These are phyloP conservation scores for Drosophila virilis DNA, from an alignment of 1,140 invertebrate genomes.

Conservation along the genomic window DNA sequence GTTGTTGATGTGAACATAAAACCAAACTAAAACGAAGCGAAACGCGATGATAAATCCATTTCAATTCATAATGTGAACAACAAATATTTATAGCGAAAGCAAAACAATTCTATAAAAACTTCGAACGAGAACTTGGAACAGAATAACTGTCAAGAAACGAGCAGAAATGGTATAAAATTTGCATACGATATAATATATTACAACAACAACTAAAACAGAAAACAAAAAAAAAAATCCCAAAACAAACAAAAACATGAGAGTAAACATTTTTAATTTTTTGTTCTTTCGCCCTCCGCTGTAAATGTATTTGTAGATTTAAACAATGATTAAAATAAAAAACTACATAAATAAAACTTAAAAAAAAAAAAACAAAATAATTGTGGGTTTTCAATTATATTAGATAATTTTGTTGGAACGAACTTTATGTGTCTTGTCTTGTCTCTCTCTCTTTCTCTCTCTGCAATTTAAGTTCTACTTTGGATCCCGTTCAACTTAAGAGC, in stretches of 20 bases:
- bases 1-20: constrained; percentile 70
- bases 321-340: constrained; percentile 84
- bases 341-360: constrained; percentile 84
- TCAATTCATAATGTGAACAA: constrained; percentile 72
- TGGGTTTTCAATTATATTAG: constrained; percentile 5
- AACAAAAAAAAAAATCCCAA: constrained; percentile 50
- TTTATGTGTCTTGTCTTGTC: too few relatives aligned
- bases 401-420: too few relatives aligned
- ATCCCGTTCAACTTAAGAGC: too few relatives aligned
- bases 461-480: too few relatives aligned
- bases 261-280: constrained; percentile 83
- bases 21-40: constrained; percentile 48
- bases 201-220: constrained; percentile 70
- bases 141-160: constrained; percentile 43
- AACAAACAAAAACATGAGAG: constrained; percentile 68
- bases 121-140: constrained; percentile 48
- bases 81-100: constrained; percentile 75
- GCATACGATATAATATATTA: constrained; percentile 74
- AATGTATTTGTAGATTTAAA: constrained; percentile 85
- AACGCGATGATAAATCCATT: constrained; percentile 20
- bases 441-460: too few relatives aligned
- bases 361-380: constrained; percentile 41
- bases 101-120: constrained; percentile 67
- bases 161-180: constrained; percentile 64
- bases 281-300: constrained; percentile 84